Base-by-base conservation (phyloP, 2,797 vertebrate genomes). In the Odontamblyopus rebecca region DNA sequence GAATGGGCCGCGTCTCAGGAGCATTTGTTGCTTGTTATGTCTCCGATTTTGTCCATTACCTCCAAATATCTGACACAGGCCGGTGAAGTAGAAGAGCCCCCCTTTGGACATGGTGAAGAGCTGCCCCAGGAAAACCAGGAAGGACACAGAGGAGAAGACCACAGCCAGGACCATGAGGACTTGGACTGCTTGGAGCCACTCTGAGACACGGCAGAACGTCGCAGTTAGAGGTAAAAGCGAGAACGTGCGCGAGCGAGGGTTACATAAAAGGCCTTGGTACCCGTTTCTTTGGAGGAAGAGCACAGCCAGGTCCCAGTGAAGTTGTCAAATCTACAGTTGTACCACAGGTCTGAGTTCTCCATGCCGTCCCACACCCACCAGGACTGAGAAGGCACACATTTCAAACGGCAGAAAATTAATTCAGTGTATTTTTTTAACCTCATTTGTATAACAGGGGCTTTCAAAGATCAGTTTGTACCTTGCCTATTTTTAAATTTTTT, bases 31-130 rank as follows among this genome's bases (percentile, higher is more conserved):
- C 44, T 48, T 48, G 13, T 44, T 15, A 54, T 54, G 19, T n/a
- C n/a, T 26, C n/a, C 3, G 8, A 12, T 26, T 23, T 26, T 2
- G n/a, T 12, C 9, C 1, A 5, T 57, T 87, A 97, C 96, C 94
- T 90, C 95, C 93, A 64, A 96, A 95, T n/a, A 95, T 84, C 85
- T 97, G 96, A 88, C 95, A 96, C 74, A 96, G 75, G 61, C 96
- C 96, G 0, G 95, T 97, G 85, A 96, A 93, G 29, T 97, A 98
- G 92, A 98, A 97, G 64, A 97, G 94, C 11, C 94, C 94, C 67
- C 95, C 96, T 72, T 93, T 93, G 7, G 94, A 91, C 93, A 97
- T 95, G 60, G 94, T 95, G 86, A 96, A 96, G 26, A 98, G 95
- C 53, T 97, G 96, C 72, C 95, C 94, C 85, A 97, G 92, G 88